Conservation (phyloP, 2,797 vertebrate species). For the Ambastaia sidthimunki region DNA sequence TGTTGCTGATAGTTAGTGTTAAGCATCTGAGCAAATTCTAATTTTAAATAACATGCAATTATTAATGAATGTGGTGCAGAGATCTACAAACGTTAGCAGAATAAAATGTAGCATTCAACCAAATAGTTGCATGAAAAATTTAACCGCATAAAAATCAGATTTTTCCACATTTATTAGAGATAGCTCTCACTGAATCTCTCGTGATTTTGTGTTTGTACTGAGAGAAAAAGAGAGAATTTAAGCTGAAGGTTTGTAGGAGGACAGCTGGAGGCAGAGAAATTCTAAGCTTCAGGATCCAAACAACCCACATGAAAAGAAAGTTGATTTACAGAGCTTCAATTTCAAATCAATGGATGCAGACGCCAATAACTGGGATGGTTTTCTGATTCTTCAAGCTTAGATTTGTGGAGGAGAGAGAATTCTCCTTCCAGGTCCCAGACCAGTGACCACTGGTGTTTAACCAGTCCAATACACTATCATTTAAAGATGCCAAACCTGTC, state of each 20-base stretch:
- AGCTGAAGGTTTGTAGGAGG: constrained; percentile 60
- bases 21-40: too few species aligned
- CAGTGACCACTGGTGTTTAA: constrained; percentile 45
- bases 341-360: constrained; percentile 67
- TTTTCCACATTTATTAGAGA: constrained; percentile 38
- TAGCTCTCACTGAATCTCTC: constrained; percentile 37
- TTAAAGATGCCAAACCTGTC: constrained; percentile 26
- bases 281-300: constrained; percentile 68
- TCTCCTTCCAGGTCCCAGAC: constrained; percentile 44
- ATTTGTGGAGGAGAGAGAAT: constrained; percentile 32
- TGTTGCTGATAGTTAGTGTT: too few species aligned
- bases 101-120: constrained; percentile 36
- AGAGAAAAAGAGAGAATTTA: neutral
- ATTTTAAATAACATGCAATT: neutral
- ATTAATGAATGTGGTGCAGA: neutral
- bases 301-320: constrained; percentile 71
- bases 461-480: constrained; percentile 31
- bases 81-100: constrained; percentile 22
- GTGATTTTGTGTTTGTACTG: constrained; percentile 41
- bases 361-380: constrained; percentile 59
- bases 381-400: constrained; percentile 34
- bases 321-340: constrained; percentile 69
- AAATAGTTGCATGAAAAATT: constrained; percentile 16
- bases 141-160: neutral
- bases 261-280: constrained; percentile 69